Evolutionary conservation across 2,113 vertebrate species (phyloP).

Genomic region (Romanogobio albipinnatus): DNA sequence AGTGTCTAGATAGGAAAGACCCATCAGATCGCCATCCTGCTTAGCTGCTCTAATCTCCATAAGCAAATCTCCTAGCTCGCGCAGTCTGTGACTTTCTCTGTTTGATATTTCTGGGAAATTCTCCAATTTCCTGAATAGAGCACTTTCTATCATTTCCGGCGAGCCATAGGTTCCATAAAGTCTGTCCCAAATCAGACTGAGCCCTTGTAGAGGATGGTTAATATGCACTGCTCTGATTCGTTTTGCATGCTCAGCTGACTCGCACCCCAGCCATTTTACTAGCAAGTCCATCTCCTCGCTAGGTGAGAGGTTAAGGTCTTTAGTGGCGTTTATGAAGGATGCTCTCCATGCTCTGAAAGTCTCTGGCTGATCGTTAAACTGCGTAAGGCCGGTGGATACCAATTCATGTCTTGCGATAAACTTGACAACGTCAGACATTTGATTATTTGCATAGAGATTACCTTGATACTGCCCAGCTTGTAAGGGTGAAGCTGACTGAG

Average conservation of each 20-base stretch:
- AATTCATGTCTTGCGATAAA: no score
- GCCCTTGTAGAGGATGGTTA: conserved; percentile 20
- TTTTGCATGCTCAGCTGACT: conserved; percentile 27
- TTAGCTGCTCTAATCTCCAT: conserved; percentile 46
- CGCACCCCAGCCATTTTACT: no score
- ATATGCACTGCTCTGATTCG: conserved; percentile 30
- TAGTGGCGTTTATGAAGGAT: no score
- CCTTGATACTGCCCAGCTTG: no score
- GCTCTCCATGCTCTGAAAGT: no score
- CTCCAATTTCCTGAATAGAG: conserved; percentile 4
- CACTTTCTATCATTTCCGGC: conserved; percentile 40
- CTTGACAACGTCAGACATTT: no score
- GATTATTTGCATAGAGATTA: no score
- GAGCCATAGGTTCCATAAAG: conserved; percentile 27
- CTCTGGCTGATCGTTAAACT: no score
- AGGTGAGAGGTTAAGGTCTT: no score
- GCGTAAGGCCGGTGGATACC: no score
- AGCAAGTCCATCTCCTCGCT: no score
- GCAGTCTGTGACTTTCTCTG: neutral
- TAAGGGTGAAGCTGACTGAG: no score
- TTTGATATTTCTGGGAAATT: neutral
- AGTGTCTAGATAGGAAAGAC: conserved; percentile 36
- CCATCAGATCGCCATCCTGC: conserved; percentile 2
- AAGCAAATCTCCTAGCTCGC: conserved; percentile 18
- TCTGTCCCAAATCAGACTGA: conserved; percentile 29